Conservation (phyloP, 2,113 vertebrate genomes). For the Casuarius casuarius region DNA sequence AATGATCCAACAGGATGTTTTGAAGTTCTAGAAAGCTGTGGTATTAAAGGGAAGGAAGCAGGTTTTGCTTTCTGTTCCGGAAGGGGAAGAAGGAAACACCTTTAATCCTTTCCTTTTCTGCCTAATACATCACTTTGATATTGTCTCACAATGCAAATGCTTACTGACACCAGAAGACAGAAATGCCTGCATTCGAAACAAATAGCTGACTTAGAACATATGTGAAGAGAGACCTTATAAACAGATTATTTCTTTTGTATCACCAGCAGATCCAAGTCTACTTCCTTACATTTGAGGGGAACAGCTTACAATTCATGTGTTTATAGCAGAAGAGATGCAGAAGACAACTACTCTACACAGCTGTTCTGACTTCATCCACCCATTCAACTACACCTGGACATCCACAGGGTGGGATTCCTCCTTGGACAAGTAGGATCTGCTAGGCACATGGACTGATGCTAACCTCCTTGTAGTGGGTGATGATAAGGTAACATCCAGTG, state of each 20-base stretch:
- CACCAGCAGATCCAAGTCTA: background rate
- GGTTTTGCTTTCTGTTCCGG: background rate
- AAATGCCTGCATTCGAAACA: background rate
- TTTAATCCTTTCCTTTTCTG: background rate
- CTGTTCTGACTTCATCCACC: background rate
- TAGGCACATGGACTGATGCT: background rate
- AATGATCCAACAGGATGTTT: background rate
- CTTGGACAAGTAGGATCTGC: background rate
- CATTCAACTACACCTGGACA: background rate
- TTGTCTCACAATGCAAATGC: background rate
- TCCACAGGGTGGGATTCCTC: background rate
- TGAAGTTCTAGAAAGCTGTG: background rate
- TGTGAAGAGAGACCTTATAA: background rate
- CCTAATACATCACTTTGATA: background rate
- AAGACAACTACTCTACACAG: background rate
- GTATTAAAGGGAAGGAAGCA: background rate
- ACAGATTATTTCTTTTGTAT: background rate
- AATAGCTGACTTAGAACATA: background rate
- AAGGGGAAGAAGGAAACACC: background rate
- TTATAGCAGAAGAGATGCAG: background rate
- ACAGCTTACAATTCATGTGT: background rate
- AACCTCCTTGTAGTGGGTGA: background rate
- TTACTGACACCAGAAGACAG: background rate
- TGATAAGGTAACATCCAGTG: background rate
- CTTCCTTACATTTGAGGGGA: background rate